phyloP scores from a whole-genome alignment of 2,888 invertebrate genomes.

The Agrochola lychnidis region DNA sequence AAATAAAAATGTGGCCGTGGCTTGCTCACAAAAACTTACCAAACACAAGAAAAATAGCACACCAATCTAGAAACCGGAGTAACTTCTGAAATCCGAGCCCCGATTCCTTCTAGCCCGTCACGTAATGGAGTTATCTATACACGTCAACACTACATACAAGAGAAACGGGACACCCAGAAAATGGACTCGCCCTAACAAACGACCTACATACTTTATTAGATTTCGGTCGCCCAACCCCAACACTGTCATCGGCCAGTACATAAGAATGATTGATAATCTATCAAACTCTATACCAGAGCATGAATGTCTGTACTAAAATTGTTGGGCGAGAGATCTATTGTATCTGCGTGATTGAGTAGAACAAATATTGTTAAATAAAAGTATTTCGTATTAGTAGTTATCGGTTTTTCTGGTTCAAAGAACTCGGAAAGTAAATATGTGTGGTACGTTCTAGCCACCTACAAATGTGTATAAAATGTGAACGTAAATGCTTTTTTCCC shows the following conservation, averaged over 20 bases:
- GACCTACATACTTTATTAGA: constrained; percentile 72
- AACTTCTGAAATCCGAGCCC: constrained; percentile 53
- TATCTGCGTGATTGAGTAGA: constrained; percentile 41
- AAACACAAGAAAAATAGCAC: constrained; percentile 20
- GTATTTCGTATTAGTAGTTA: constrained; percentile 14
- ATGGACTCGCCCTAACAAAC: constrained; percentile 71
- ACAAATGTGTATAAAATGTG: constrained; percentile 10
- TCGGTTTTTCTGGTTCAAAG: constrained; percentile 31
- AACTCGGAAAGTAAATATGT: constrained; percentile 12
- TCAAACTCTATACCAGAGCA: constrained; percentile 51
- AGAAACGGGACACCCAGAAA: constrained; percentile 65
- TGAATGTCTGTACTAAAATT: constrained; percentile 32
- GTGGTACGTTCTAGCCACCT: background rate
- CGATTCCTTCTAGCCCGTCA: constrained; percentile 50
- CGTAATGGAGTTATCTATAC: constrained; percentile 71
- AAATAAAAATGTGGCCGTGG: background rate
- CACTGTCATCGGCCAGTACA: constrained; percentile 55
- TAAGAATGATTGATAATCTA: constrained; percentile 68
- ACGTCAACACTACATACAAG: constrained; percentile 65
- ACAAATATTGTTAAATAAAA: constrained; percentile 42
- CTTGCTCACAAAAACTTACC: background rate
- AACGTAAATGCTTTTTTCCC: constrained; percentile 21
- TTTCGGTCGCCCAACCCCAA: constrained; percentile 63
- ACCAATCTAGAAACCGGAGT: constrained; percentile 26
- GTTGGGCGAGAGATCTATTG: constrained; percentile 31